phyloP scores from a whole-genome alignment of 2,113 vertebrate genomes.

The Dasypus novemcinctus region DNA sequence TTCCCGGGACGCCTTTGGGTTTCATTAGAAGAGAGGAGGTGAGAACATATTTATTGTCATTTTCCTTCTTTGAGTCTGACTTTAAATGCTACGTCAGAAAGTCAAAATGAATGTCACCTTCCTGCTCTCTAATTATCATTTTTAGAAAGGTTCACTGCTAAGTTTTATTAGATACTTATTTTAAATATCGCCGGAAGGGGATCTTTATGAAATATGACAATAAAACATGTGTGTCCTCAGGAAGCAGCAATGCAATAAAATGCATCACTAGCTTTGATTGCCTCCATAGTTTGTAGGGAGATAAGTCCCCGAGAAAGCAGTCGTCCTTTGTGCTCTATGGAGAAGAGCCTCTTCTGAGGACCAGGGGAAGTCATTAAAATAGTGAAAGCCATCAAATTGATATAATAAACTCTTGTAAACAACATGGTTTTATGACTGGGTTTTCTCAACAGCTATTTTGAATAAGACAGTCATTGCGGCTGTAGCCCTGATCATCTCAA shows the following conservation, averaged over 20 bases:
- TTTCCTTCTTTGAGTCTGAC: not conserved
- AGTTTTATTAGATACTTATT: slow-evolving; percentile 71
- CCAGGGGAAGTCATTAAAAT: slow-evolving; percentile 33
- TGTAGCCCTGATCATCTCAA: slow-evolving; percentile 12
- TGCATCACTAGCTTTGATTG: slow-evolving; percentile 74
- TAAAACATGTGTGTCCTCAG: slow-evolving; percentile 57
- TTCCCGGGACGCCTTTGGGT: not conserved
- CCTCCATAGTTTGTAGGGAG: slow-evolving; percentile 54
- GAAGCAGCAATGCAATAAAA: slow-evolving; percentile 72
- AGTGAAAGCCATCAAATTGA: slow-evolving; percentile 52
- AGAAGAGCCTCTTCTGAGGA: slow-evolving; percentile 53
- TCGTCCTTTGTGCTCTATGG: slow-evolving; percentile 56
- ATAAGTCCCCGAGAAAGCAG: slow-evolving; percentile 43
- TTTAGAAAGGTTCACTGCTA: slow-evolving; percentile 43
- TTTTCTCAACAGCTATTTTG: slow-evolving; percentile 65
- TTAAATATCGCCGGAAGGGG: slow-evolving; percentile 62
- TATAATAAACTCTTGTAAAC: slow-evolving; percentile 74
- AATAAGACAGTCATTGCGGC: not conserved
- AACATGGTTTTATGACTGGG: slow-evolving; percentile 63
- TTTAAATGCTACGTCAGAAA: slow-evolving; percentile 14
- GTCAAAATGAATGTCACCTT: not conserved
- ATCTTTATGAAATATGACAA: slow-evolving; percentile 71
- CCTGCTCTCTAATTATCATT: fast-evolving
- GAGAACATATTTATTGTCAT: not conserved
- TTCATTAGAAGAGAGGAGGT: not conserved